phyloP scores from a whole-genome alignment of 2,113 vertebrate species.

The Dasyornis broadbenti region DNA sequence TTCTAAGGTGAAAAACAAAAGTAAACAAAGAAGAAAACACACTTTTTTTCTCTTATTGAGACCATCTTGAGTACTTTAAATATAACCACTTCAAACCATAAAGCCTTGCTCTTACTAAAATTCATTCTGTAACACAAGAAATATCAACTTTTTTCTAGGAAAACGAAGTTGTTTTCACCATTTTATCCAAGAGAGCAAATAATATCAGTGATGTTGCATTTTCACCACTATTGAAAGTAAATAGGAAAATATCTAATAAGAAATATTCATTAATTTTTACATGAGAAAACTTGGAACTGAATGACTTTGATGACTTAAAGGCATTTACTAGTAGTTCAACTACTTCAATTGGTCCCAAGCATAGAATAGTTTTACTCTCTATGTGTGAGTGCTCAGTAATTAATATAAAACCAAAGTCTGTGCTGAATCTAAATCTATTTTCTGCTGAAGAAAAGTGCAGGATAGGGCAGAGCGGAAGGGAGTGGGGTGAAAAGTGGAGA shows the following conservation, averaged over 20 bases:
- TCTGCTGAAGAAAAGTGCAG: background rate
- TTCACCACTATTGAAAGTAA: background rate
- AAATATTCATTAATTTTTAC: background rate
- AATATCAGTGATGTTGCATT: background rate
- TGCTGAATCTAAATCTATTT: background rate
- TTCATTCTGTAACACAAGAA: background rate
- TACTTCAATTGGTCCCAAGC: background rate
- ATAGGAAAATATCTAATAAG: background rate
- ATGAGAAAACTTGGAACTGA: background rate
- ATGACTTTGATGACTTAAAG: background rate
- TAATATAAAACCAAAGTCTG: background rate
- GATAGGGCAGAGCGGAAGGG: too few species aligned
- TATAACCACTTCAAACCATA: background rate
- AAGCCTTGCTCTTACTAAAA: background rate
- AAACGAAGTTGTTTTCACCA: background rate
- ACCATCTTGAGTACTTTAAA: background rate
- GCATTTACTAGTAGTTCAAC: background rate
- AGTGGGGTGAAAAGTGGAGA: too few species aligned
- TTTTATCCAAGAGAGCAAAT: background rate
- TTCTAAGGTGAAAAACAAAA: slow-evolving; percentile 20
- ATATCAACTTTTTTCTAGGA: background rate
- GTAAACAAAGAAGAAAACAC: background rate
- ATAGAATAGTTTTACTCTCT: background rate
- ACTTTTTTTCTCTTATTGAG: background rate
- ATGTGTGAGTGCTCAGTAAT: background rate